Base-by-base conservation (phyloP, 2,888 invertebrate genomes). In the Oscheius sp. region DNA sequence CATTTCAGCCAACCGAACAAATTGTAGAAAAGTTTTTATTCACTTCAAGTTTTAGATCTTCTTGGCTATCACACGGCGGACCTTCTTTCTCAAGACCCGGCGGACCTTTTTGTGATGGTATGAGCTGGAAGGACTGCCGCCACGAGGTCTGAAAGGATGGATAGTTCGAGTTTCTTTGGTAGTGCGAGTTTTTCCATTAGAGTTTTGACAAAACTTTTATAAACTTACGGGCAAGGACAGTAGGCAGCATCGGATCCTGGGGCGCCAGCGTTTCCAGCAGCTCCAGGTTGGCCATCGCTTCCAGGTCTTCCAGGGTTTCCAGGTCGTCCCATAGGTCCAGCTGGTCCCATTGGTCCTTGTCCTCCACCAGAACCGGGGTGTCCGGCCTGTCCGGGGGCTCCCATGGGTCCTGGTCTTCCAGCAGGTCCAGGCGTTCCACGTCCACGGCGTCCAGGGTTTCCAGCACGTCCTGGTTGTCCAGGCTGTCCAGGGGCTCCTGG, bases 221-320 rank as follows among this genome's bases (percentile, higher is more conserved):
- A n/a, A n/a, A n/a, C n/a, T n/a, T n/a, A n/a, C 12, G 12, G 12
- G 42, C 52, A 52, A 4, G 25, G 23, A 52, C 55, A 55, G 23
- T 55, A 55, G 17, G 55, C 55, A 34, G 55, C 55, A 34, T 55
- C 55, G 55, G n/a, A 17, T 55, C 55, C 55, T 5, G 53, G 53
- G n/a, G 31, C 31, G 27, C 53, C 53, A 29, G 29, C 31, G 53
- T 27, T 27, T 29, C 53, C 53, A 53, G 53, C 5, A 2, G 29
- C n/a, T 31, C 53, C 53, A 6, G 53, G 53, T 29, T 53, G 53
- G 15, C 53, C 53, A 31, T 53, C 53, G 12, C 15, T 2, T 53
- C 53, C 53, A 10, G 53, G 53, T 12, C 31, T 12, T 29, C 53
- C 53, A n/a, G 53, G 53, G n/a, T 53, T 27, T 53, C 53, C 53